Conservation (phyloP, 2,797 vertebrate genomes). For the Myotis findleyi region DNA sequence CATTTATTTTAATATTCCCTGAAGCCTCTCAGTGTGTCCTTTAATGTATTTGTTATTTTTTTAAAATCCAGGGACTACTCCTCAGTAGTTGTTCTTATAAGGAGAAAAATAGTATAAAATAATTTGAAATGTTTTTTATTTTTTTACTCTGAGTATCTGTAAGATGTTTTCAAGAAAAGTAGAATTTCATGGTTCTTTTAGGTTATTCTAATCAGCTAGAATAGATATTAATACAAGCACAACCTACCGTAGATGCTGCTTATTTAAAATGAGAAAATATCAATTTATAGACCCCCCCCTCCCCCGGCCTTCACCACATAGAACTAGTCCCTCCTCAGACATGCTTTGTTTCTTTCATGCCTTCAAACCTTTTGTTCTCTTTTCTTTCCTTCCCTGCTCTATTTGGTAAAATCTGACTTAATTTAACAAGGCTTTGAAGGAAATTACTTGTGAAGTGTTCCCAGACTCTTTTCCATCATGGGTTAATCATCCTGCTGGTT, state of each 20-base stretch:
- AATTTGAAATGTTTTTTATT: slow-evolving; percentile 20
- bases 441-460: background rate
- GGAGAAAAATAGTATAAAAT: slow-evolving; percentile 19
- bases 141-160: background rate
- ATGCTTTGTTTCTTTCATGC: background rate
- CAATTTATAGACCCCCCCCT: background rate
- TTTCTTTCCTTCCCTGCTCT: background rate
- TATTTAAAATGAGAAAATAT: background rate
- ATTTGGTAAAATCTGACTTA: background rate
- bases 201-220: background rate
- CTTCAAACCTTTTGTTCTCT: background rate
- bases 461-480: background rate
- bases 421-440: background rate
- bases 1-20: background rate
- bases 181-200: background rate
- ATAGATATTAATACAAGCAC: background rate
- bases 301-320: background rate
- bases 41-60: background rate
- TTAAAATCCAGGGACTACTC: background rate
- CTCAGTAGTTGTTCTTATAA: background rate
- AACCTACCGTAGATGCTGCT: background rate
- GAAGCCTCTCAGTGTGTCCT: background rate
- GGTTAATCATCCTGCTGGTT: background rate
- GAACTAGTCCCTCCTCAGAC: background rate
- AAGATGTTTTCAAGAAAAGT: slow-evolving; percentile 21